Evolutionary conservation across 30 jellyfish, hydroid and myxozoan genomes (phyloP).

Genomic region (Pseudorhiza aurosa): DNA sequence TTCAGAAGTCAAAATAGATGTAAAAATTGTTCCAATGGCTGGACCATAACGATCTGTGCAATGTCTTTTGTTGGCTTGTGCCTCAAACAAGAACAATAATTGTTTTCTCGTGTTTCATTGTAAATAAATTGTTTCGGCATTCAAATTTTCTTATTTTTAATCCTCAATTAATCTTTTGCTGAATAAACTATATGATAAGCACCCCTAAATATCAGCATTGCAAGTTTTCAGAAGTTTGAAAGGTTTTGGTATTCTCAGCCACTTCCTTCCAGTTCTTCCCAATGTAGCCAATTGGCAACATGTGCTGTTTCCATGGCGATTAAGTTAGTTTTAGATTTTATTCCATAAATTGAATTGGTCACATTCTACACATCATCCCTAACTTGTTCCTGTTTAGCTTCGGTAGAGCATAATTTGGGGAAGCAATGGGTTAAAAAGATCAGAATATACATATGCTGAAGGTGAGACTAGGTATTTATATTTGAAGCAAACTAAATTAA

Average conservation of each 20-base stretch:
- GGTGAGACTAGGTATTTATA: no score
- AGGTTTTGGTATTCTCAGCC: not conserved
- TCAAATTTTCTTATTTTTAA: no score
- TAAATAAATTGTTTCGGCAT: conserved; percentile 3
- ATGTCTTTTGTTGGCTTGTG: conserved; percentile 3
- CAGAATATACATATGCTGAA: no score
- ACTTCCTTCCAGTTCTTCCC: not conserved
- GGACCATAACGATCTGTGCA: not conserved
- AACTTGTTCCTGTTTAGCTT: not conserved
- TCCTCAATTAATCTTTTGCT: no score
- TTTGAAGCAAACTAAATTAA: no score
- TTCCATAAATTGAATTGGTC: not conserved
- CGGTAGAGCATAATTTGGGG: not conserved
- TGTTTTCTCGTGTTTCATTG: conserved; percentile 6
- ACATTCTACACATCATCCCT: not conserved
- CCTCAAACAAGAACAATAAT: not conserved
- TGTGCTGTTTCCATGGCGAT: not conserved
- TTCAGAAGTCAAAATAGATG: conserved; percentile 11
- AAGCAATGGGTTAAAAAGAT: conserved; percentile 3
- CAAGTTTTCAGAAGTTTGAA: no score
- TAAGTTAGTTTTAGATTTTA: not conserved
- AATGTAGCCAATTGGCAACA: conserved; percentile 8
- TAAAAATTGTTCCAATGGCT: conserved; percentile 19
- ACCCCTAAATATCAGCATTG: no score
- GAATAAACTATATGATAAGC: no score